These are phyloP conservation scores for Coelopa frigida DNA, from an alignment of 1,140 invertebrate species.

Conservation along the genomic window DNA sequence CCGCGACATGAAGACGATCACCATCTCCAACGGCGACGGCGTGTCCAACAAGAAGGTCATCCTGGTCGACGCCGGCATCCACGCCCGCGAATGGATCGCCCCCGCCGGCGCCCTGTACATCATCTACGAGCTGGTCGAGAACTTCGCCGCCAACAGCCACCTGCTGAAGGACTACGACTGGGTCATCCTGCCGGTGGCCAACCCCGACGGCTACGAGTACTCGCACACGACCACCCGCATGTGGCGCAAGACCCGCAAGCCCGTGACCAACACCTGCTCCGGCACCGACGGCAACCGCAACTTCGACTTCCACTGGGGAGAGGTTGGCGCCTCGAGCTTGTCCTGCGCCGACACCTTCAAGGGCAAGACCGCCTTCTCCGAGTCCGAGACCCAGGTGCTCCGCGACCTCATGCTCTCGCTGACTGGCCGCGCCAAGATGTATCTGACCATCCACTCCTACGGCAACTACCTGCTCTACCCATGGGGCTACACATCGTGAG, in stretches of 20 bases:
- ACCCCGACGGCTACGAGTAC: conserved; percentile 50
- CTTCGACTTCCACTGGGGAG: conserved; percentile 60
- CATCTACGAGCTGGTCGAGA: conserved; percentile 53
- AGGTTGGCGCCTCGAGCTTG: conserved; percentile 56
- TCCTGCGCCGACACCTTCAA: conserved; percentile 61
- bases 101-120: conserved; percentile 57
- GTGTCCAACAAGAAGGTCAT: conserved; percentile 48
- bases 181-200: conserved; percentile 52
- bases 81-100: conserved; percentile 67
- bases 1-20: conserved; percentile 49
- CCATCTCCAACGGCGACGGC: conserved; percentile 46
- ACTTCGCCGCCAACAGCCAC: conserved; percentile 43
- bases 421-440: conserved; percentile 52
- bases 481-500: conserved; percentile 58
- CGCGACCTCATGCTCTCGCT: conserved; percentile 46
- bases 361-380: conserved; percentile 61
- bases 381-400: conserved; percentile 54
- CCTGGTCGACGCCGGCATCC: conserved; percentile 52
- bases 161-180: conserved; percentile 52
- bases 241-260: conserved; percentile 50
- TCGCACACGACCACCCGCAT: conserved; percentile 42
- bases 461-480: conserved; percentile 64
- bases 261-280: conserved; percentile 36
- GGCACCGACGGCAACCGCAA: conserved; percentile 62
- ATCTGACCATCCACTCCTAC: conserved; percentile 63